Conservation (phyloP, 92 coral and sea anemone species). For the Heteractis magnifica region DNA sequence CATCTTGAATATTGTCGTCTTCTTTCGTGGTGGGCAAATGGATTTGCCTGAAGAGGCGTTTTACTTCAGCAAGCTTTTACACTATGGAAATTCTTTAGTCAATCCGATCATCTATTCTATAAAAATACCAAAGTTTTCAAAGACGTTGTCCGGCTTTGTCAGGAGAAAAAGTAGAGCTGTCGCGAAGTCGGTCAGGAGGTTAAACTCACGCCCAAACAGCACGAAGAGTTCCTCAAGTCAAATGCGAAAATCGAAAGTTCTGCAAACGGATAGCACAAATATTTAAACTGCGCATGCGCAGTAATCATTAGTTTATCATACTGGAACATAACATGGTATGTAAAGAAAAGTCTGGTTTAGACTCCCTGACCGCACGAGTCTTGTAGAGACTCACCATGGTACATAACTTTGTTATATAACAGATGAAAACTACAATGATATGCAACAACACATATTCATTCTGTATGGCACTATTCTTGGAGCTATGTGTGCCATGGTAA, state of each 20-base stretch:
- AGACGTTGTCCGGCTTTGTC: constrained; percentile 35
- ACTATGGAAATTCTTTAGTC: constrained; percentile 55
- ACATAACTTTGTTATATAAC: too few relatives aligned
- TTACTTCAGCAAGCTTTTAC: constrained; percentile 50
- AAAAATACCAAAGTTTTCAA: constrained; percentile 50
- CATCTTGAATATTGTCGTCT: constrained; percentile 72
- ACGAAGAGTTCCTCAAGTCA: constrained; percentile 38
- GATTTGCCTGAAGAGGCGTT: constrained; percentile 48
- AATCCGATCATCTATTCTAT: constrained; percentile 63
- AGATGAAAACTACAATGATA: neutral
- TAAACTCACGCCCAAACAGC: constrained; percentile 18
- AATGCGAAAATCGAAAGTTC: constrained; percentile 11
- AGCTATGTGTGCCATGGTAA: too few relatives aligned
- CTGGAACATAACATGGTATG: neutral
- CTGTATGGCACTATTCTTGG: neutral
- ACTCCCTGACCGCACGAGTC: too few relatives aligned
- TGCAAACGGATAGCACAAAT: constrained; percentile 22
- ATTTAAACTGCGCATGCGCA: neutral
- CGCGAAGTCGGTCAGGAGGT: constrained; percentile 15
- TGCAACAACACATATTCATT: neutral
- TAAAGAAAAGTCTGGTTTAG: neutral
- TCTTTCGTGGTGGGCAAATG: constrained; percentile 38
- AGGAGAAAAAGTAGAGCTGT: constrained; percentile 31
- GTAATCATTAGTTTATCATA: neutral
- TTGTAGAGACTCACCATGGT: too few relatives aligned